Evolutionary conservation across 2,888 invertebrate species (phyloP).

Genomic region (Dendrolimus pini): DNA sequence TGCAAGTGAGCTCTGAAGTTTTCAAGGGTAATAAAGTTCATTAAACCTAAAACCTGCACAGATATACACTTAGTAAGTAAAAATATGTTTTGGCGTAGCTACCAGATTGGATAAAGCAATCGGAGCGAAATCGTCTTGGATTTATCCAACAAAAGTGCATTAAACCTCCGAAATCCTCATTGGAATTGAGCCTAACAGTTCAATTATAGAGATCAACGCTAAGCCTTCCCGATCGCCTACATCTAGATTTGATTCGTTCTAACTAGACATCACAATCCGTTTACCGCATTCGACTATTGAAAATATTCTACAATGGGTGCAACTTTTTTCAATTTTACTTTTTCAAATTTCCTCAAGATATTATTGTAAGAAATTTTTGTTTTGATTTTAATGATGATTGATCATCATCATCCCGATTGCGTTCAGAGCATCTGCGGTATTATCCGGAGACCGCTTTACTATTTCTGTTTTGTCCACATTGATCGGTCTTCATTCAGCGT

Average conservation of each 20-base stretch:
- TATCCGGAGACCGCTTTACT: not conserved
- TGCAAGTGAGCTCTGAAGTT: too few species aligned
- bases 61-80: too few species aligned
- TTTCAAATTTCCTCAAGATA: not conserved
- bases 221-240: slow-evolving; percentile 37
- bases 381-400: not conserved
- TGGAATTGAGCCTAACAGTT: slow-evolving; percentile 38
- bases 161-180: slow-evolving; percentile 17
- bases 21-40: too few species aligned
- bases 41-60: too few species aligned
- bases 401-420: not conserved
- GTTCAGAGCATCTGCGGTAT: not conserved
- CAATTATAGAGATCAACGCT: slow-evolving; percentile 42
- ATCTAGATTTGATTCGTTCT: slow-evolving; percentile 67
- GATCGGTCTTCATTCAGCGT: too few species aligned
- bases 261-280: slow-evolving; percentile 65
- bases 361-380: not conserved
- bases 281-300: slow-evolving; percentile 61
- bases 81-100: too few species aligned
- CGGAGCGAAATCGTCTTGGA: not conserved
- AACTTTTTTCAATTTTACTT: slow-evolving; percentile 6
- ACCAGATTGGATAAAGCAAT: too few species aligned
- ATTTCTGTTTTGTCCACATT: too few species aligned
- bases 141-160: not conserved
- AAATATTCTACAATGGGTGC: slow-evolving; percentile 44